phyloP scores from a whole-genome alignment of 2,797 vertebrate genomes.

The Agapornis canus region DNA sequence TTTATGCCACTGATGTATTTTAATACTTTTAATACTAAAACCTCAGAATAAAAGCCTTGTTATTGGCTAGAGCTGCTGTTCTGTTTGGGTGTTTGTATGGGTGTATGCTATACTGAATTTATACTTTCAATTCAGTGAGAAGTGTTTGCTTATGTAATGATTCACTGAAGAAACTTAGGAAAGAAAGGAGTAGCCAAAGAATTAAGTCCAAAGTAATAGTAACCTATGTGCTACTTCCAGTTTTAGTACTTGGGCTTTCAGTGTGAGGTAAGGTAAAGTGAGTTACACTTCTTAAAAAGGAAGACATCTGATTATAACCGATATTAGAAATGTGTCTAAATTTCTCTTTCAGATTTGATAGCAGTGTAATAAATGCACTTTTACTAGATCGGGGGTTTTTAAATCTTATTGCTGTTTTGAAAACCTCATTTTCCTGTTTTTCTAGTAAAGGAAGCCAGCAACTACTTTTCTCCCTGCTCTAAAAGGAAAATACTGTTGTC shows the following conservation, averaged over 20 bases:
- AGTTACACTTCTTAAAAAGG: not conserved
- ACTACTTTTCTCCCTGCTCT: not conserved
- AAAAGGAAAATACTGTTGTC: not conserved
- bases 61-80: not conserved
- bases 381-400: not conserved
- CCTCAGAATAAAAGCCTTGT: not conserved
- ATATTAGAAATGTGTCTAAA: not conserved
- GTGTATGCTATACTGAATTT: not conserved
- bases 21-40: not conserved
- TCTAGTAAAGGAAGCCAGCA: not conserved
- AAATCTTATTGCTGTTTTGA: not conserved
- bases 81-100: not conserved
- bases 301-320: not conserved
- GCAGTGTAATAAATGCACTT: not conserved
- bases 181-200: not conserved
- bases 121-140: not conserved
- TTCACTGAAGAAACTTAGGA: not conserved
- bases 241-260: not conserved
- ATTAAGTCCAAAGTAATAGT: not conserved
- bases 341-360: not conserved
- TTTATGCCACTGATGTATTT: not conserved
- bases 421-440: constrained; percentile 26
- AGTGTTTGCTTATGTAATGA: not conserved
- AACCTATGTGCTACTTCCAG: not conserved
- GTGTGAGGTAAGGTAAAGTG: not conserved